Evolutionary conservation across 2,797 vertebrate genomes (phyloP).

Genomic region (Acipenser ruthenus): DNA sequence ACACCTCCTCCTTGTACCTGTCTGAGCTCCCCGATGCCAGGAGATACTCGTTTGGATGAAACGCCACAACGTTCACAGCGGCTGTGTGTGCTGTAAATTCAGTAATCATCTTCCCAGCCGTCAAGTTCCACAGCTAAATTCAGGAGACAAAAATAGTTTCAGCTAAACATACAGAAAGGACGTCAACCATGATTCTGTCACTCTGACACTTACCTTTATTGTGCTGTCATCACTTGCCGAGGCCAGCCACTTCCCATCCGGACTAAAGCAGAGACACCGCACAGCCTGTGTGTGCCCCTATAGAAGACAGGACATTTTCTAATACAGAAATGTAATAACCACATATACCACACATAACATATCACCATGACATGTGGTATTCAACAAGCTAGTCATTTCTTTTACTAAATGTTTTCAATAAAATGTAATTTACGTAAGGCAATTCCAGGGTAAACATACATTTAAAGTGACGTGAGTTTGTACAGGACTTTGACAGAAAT

Average conservation of each 20-base stretch:
- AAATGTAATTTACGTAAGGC: too few species aligned
- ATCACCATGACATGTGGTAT: too few species aligned
- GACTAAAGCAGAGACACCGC: constrained; percentile 85
- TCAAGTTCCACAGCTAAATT: constrained; percentile 85
- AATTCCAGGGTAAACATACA: too few species aligned
- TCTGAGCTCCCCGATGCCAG: constrained; percentile 89
- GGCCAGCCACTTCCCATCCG: constrained; percentile 92
- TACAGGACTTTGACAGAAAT: too few species aligned
- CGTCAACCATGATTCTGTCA: too few species aligned
- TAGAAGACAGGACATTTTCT: constrained; percentile 2
- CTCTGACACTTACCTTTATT: constrained; percentile 65
- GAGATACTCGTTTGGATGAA: constrained; percentile 94
- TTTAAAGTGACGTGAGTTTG: too few species aligned
- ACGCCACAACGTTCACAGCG: constrained; percentile 79
- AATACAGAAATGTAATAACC: too few species aligned
- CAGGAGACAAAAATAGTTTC: constrained; percentile 5
- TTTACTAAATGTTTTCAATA: too few species aligned
- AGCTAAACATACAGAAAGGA: not conserved
- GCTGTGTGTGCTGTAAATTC: constrained; percentile 82
- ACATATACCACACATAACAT: too few species aligned
- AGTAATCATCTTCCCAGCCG: constrained; percentile 83
- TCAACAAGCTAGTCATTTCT: too few species aligned
- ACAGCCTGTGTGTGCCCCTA: constrained; percentile 86
- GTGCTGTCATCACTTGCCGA: constrained; percentile 86
- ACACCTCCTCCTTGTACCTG: constrained; percentile 54